A percentile compares a stretch with the other conserved stretches of the same genome.
Conservation (phyloP, 1,140 invertebrate species). For the Latrodectus geometricus region DNA sequence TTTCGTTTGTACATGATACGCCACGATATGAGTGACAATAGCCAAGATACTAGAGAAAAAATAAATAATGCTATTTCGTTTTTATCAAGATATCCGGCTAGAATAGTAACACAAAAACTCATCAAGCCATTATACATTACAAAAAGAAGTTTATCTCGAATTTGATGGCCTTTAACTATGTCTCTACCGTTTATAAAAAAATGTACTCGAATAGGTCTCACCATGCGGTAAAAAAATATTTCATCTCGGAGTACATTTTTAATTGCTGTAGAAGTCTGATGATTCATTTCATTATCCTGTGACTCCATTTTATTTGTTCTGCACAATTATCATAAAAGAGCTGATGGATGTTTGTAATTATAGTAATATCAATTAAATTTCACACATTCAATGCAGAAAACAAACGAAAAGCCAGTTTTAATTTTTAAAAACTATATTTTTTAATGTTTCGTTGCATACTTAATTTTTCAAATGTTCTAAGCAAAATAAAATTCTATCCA, state of each 20-base stretch:
- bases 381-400: too few relatives aligned
- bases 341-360: too few relatives aligned
- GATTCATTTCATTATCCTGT: too few relatives aligned
- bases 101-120: not conserved
- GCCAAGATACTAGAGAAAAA: not conserved
- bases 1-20: not conserved
- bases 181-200: not conserved
- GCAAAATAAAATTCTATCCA: too few relatives aligned
- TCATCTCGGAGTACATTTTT: not conserved
- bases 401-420: too few relatives aligned
- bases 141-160: not conserved
- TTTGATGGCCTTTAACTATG: not conserved
- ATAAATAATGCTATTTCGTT: not conserved
- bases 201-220: conserved; percentile 2
- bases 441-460: too few relatives aligned
- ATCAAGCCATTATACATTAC: not conserved
- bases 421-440: too few relatives aligned
- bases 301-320: too few relatives aligned
- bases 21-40: not conserved
- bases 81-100: not conserved
- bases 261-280: not conserved
- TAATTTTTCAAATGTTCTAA: too few relatives aligned
- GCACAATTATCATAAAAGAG: too few relatives aligned
- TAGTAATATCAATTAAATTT: too few relatives aligned
- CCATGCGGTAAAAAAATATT: not conserved